Evolutionary conservation across 2,888 invertebrate genomes (phyloP).

Genomic region (Nomada ferruginata): DNA sequence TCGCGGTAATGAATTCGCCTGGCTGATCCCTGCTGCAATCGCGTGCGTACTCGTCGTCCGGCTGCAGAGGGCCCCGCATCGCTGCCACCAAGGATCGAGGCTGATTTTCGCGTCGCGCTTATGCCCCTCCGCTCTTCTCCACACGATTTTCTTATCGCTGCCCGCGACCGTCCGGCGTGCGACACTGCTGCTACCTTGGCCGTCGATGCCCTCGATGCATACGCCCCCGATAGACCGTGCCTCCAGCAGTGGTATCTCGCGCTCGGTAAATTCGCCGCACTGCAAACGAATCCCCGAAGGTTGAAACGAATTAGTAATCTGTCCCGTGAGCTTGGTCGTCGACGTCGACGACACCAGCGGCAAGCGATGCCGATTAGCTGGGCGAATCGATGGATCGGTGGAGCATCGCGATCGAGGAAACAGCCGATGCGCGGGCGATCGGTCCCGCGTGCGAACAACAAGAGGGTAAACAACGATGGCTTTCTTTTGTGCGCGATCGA

Average conservation of each 20-base stretch:
- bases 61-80: conserved; percentile 83
- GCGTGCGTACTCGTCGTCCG: conserved; percentile 75
- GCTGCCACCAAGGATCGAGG: conserved; percentile 84
- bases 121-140: conserved; percentile 48
- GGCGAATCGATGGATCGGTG: background rate
- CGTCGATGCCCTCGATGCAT: conserved; percentile 10
- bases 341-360: background rate
- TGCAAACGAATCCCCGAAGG: too few species aligned
- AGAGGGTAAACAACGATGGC: too few species aligned
- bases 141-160: background rate
- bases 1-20: conserved; percentile 49
- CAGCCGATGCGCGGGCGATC: background rate
- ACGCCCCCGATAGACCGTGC: background rate
- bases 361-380: too few species aligned
- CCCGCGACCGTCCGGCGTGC: background rate
- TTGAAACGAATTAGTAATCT: background rate
- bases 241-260: background rate
- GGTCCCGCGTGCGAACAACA: background rate
- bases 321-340: background rate
- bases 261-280: background rate
- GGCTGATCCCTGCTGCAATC: conserved; percentile 73
- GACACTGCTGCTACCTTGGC: background rate
- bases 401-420: background rate
- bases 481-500: background rate
- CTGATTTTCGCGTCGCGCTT: conserved; percentile 75